Evolutionary conservation across 1,140 invertebrate genomes (phyloP).

Genomic region (Chironomus striatipennis): DNA sequence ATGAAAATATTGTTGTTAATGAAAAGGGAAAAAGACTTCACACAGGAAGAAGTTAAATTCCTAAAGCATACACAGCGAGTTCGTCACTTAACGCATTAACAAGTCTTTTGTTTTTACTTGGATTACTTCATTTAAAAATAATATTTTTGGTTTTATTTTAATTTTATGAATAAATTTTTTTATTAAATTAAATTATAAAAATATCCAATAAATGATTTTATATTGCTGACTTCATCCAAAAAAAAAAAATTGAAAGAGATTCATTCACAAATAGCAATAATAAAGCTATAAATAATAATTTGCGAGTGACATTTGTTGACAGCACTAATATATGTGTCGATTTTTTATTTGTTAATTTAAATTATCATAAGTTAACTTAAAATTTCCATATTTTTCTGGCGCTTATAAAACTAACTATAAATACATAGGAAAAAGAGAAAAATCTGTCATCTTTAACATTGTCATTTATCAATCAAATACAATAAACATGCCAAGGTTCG

Average conservation of each 20-base stretch:
- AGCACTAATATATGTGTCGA: constrained; percentile 7
- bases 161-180: background rate
- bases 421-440: too few species aligned
- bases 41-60: background rate
- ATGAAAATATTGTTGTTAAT: background rate
- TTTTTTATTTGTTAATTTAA: background rate
- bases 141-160: background rate
- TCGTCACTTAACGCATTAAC: constrained; percentile 23
- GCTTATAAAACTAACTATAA: too few species aligned
- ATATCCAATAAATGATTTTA: background rate
- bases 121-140: too few species aligned
- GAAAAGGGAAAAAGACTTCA: background rate
- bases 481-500: background rate
- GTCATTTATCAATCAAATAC: too few species aligned
- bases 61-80: background rate
- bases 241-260: background rate
- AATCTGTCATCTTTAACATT: too few species aligned
- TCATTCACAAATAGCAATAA: background rate
- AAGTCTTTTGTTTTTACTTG: constrained; percentile 21
- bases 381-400: too few species aligned
- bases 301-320: background rate
- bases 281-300: constrained; percentile 10
- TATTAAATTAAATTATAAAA: background rate
- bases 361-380: background rate
- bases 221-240: background rate